These are phyloP conservation scores for Chironomus tepperi DNA, from an alignment of 1,140 invertebrate species.

Conservation along the genomic window DNA sequence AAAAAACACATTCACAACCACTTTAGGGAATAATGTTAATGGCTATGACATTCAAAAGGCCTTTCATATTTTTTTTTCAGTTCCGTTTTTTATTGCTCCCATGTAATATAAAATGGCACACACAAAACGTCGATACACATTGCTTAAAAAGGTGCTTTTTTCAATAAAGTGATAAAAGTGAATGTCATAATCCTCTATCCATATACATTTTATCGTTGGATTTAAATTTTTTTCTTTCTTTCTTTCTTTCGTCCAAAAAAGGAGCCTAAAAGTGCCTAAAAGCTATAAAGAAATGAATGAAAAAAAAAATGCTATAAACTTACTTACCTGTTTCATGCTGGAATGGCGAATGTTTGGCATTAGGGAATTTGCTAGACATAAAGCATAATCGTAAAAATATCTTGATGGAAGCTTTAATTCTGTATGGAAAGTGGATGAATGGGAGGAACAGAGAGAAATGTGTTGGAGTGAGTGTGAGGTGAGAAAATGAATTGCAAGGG, in stretches of 20 bases:
- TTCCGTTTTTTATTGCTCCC: no score
- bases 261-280: background rate
- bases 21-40: background rate
- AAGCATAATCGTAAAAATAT: conserved; percentile 23
- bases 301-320: background rate
- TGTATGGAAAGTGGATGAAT: background rate
- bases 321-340: conserved; percentile 16
- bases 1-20: background rate
- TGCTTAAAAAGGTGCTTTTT: background rate
- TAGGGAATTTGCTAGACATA: conserved; percentile 20
- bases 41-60: background rate
- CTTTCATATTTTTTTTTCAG: background rate
- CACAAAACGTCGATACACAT: background rate
- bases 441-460: no score
- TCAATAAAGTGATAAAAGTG: conserved; percentile 21
- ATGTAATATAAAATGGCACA: background rate
- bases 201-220: background rate
- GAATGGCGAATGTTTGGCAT: background rate
- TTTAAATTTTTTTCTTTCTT: background rate
- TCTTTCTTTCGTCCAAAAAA: background rate
- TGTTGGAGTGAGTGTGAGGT: no score
- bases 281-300: background rate
- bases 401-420: conserved; percentile 21
- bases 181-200: conserved; percentile 19
- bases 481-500: no score